phyloP scores from a whole-genome alignment of 2,113 vertebrate genomes.

The Cheilinus undulatus region DNA sequence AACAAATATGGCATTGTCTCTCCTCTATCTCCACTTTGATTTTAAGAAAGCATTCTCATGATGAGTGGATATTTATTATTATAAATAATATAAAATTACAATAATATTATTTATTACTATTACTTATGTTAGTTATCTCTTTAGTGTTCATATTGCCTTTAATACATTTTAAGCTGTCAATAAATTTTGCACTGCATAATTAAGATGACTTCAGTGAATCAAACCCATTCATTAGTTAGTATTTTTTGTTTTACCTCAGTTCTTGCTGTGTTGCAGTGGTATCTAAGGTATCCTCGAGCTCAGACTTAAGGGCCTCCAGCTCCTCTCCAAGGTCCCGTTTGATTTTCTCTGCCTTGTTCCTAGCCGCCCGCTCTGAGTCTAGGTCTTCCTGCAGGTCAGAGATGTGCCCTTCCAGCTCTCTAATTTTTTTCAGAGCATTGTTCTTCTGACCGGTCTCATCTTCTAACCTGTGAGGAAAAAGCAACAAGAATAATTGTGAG shows the following conservation, averaged over 20 bases:
- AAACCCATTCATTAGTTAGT: neutral
- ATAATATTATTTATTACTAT: too few relatives aligned
- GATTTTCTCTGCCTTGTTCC: constrained; percentile 94
- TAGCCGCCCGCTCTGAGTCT: constrained; percentile 89
- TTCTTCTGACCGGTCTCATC: constrained; percentile 93
- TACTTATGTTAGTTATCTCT: neutral
- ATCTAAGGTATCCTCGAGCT: constrained; percentile 96
- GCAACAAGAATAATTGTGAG: neutral
- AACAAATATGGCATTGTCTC: neutral
- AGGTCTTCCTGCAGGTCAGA: constrained; percentile 96
- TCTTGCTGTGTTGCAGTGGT: constrained; percentile 95
- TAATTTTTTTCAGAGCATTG: constrained; percentile 93
- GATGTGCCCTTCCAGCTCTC: constrained; percentile 93
- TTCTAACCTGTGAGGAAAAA: constrained; percentile 85
- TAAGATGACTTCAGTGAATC: neutral
- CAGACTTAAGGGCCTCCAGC: constrained; percentile 94
- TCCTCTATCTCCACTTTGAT: neutral
- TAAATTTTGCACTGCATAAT: too few relatives aligned
- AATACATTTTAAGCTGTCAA: neutral
- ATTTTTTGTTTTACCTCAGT: constrained; percentile 83
- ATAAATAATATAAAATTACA: too few relatives aligned
- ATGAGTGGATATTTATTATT: neutral
- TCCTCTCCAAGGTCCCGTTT: constrained; percentile 95
- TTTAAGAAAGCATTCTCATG: neutral
- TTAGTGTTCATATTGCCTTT: neutral